Base-by-base conservation (phyloP, 2,888 invertebrate species). In the Agapostemon virescens region DNA sequence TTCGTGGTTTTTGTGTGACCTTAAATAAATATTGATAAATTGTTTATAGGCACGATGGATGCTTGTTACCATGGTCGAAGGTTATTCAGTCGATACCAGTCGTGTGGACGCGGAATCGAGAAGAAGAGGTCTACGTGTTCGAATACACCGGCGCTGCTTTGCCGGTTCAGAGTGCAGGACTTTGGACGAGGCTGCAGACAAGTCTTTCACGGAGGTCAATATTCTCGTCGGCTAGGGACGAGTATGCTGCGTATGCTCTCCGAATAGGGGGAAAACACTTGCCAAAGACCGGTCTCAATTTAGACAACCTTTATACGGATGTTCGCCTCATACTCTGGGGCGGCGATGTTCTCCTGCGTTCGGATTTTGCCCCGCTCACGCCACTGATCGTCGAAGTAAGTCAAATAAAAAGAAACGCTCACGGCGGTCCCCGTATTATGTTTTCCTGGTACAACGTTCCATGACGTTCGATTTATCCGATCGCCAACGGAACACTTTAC, bases 11-110 rank as follows among this genome's bases (percentile, higher is more conserved):
- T 5, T 63, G 6, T 9, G 36, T 13, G 30, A 58, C n/a, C n/a
- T 49, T 26, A 5, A 55, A 26, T 26, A 15, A 55, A 7, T 15
- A 17, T 55, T 55, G 26, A 0, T 26, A 15, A 17, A 55, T 55
- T 55, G n/a, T 69, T 87, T 88, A 71, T 75, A 92, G 92, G 79
- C 92, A 92, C 52, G 92, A 92, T 58, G 92, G 89, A 11, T 92
- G 92, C 70, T 84, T 92, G 26, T 70, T 92, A 58, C 92, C 92
- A n/a, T 92, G 91, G 91, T 77, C 85, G 15, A 87, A 86, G 42
- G 85, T 77, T 30, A 88, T 92, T 45, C 81, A 83, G 4, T 90
- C 92, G 0, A 91, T 92, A 72, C 92, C 92, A 26, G 88, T 92
- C 15, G 86, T 92, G 49, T 91, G 90, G 89, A 89, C 90, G 58